phyloP scores from a whole-genome alignment of 2,888 invertebrate genomes.

The Sialis fuliginosa region DNA sequence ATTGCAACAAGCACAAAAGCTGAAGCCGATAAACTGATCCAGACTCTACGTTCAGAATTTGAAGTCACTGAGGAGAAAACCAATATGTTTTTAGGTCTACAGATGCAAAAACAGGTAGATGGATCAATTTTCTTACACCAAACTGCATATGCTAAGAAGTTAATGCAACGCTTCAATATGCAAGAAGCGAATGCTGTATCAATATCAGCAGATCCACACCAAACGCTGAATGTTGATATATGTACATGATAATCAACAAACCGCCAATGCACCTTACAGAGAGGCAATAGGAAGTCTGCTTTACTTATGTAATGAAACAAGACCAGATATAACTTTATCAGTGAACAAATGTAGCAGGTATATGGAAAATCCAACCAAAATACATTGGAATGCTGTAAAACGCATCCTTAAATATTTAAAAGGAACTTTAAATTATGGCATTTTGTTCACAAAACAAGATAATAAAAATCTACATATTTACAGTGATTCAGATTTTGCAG shows the following conservation, averaged over 20 bases:
- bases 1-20: constrained; percentile 6
- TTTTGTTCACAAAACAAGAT: background rate
- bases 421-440: constrained; percentile 1
- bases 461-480: background rate
- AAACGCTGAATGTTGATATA: background rate
- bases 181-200: constrained; percentile 5
- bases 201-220: background rate
- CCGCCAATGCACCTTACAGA: constrained; percentile 4
- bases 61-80: background rate
- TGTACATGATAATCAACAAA: background rate
- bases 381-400: constrained; percentile 7
- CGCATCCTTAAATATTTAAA: constrained; percentile 8
- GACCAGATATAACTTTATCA: constrained; percentile 6
- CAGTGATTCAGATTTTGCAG: background rate
- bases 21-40: constrained; percentile 6
- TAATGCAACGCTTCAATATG: constrained; percentile 6
- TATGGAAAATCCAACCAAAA: constrained; percentile 5
- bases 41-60: constrained; percentile 5
- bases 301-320: constrained; percentile 5
- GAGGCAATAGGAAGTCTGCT: constrained; percentile 8
- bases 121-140: constrained; percentile 7
- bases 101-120: constrained; percentile 2
- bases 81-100: constrained; percentile 5
- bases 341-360: constrained; percentile 1
- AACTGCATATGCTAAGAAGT: constrained; percentile 2